Evolutionary conservation across 2,888 invertebrate species (phyloP), one percentile per base, ranked within the genome.

Genomic region (Leucophenga maculata): DNA sequence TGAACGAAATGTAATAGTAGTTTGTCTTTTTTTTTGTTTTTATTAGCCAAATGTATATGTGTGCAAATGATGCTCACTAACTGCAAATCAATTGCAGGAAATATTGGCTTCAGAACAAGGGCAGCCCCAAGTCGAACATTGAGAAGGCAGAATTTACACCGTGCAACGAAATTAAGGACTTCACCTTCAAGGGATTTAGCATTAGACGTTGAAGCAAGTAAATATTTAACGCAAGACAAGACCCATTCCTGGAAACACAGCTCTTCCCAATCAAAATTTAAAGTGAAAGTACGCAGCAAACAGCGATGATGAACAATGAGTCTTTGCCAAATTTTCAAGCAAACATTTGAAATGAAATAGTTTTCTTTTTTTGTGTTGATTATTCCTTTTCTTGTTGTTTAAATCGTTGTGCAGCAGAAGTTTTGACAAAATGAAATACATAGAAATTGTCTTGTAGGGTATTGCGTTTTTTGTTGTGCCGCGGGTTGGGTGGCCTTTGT

Each of bases 111-210:
- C 89, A 91, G 78, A 89, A 88, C n/a, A 92, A 90, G 11, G 95
- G 95, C 65, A 95, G 95, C 86, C 94, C 95, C 0, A 90, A 90
- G 77, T 94, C 94, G 20, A 89, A 88, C 74, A 94, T 95, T 77
- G 93, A 93, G 0, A 93, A 92, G 84, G 92, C 92, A 0, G 92
- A 92, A 73, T 95, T 95, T 86, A 90, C 89, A 26, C 92, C 93
- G 81, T 90, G 91, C 74, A 90, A 90, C 75, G 89, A 90, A 72
- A 91, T 94, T 26, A 65, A 85, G 0, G 86, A 90, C 9, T 92
- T 87, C 66, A 87, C 89, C 0, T 91, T 90, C 73, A 78, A 88
- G 0, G 83, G 88, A 52, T 93, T 93, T 76, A 80, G 82, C 46
- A 91, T 93, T 67, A 88, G 82, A 74, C 82, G 82, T 48, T 87